phyloP scores from a whole-genome alignment of 2,797 vertebrate species.

The Xenopus petersii region DNA sequence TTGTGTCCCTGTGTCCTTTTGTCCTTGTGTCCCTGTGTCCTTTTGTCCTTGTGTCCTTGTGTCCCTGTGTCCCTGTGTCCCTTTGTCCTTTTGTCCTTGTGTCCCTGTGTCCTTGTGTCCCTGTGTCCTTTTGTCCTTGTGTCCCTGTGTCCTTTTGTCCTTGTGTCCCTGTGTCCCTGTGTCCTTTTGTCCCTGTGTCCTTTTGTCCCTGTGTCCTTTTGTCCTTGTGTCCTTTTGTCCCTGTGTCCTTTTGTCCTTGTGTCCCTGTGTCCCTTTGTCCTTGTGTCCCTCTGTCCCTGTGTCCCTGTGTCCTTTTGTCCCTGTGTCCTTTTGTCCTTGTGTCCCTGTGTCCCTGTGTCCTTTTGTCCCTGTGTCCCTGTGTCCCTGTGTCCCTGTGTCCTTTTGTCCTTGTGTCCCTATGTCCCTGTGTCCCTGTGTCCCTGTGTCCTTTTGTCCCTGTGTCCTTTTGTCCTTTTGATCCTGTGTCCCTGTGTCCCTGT shows the following conservation, averaged over 20 bases:
- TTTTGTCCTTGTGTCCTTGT: neutral
- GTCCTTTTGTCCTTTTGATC: too few species aligned
- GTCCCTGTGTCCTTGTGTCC: neutral
- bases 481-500: neutral
- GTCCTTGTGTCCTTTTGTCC: accelerated
- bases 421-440: neutral
- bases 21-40: neutral
- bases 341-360: too few species aligned
- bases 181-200: neutral
- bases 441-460: neutral
- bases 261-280: neutral
- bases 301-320: neutral
- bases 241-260: neutral
- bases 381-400: too few species aligned
- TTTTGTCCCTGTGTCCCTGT: too few species aligned
- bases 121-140: neutral
- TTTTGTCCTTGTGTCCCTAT: neutral
- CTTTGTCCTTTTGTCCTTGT: neutral
- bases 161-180: slow-evolving; percentile 38
- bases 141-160: slow-evolving; percentile 33
- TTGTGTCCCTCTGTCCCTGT: neutral
- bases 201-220: neutral
- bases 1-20: neutral
- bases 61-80: neutral
- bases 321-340: too few species aligned